These are phyloP conservation scores for Trilocha varians DNA, from an alignment of 2,888 invertebrate genomes.

Conservation along the genomic window DNA sequence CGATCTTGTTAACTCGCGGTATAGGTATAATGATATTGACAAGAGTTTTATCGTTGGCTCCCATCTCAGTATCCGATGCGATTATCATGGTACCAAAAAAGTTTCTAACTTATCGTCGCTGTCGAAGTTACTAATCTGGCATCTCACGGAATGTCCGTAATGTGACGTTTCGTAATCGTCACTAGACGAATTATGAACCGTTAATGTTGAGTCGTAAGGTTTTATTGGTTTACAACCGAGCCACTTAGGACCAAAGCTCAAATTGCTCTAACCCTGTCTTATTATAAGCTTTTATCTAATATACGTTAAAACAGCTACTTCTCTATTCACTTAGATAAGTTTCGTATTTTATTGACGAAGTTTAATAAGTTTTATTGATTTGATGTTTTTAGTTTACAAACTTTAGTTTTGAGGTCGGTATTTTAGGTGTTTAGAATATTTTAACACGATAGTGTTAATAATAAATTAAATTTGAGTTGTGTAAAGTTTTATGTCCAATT, in stretches of 20 bases:
- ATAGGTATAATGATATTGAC: slow-evolving; percentile 59
- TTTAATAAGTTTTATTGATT: neutral
- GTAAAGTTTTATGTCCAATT: no score
- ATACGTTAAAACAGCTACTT: slow-evolving; percentile 4
- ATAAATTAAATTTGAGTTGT: no score
- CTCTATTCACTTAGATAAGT: slow-evolving; percentile 2
- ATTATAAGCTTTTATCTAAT: slow-evolving; percentile 10
- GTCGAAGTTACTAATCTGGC: slow-evolving; percentile 52
- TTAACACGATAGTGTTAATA: no score
- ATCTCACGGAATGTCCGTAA: slow-evolving; percentile 46
- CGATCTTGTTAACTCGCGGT: slow-evolving; percentile 58
- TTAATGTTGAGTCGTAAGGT: slow-evolving; percentile 49
- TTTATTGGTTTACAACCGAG: slow-evolving; percentile 46
- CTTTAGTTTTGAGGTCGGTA: no score
- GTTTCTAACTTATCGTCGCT: slow-evolving; percentile 50
- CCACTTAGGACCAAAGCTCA: slow-evolving; percentile 47
- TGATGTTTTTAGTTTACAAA: neutral
- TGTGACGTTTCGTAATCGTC: slow-evolving; percentile 57
- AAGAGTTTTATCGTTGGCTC: slow-evolving; percentile 49
- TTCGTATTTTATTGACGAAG: neutral
- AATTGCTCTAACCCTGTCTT: slow-evolving; percentile 34
- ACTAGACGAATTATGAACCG: slow-evolving; percentile 54
- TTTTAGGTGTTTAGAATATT: no score
- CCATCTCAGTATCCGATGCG: slow-evolving; percentile 42
- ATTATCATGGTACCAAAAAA: slow-evolving; percentile 57